Evolutionary conservation across 2,888 invertebrate genomes (phyloP).

Genomic region (Amphiduros pacificus): DNA sequence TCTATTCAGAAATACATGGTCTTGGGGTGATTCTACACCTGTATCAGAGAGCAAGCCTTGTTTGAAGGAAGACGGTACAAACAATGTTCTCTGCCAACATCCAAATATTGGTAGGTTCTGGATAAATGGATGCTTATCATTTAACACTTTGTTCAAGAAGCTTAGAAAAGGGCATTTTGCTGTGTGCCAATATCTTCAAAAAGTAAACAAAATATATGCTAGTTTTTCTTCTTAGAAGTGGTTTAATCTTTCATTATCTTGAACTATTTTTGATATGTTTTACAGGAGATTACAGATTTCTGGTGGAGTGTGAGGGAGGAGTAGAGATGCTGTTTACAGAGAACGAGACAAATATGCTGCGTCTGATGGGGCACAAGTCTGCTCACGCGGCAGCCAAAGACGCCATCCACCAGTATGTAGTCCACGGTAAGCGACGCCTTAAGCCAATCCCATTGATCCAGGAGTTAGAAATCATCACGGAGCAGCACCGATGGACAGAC

Average conservation of each 20-base stretch:
- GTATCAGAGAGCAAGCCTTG: background rate
- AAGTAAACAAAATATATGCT: no score
- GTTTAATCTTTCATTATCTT: no score
- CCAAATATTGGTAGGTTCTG: constrained; percentile 6
- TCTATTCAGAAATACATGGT: constrained; percentile 19
- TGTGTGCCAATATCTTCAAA: no score
- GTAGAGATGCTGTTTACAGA: constrained; percentile 52
- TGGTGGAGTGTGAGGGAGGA: background rate
- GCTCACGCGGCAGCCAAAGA: constrained; percentile 35
- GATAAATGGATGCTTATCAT: no score
- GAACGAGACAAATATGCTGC: constrained; percentile 49
- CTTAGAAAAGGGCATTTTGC: no score
- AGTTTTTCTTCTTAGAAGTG: no score
- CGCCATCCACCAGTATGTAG: constrained; percentile 47
- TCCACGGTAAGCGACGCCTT: constrained; percentile 36
- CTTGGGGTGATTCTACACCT: constrained; percentile 9
- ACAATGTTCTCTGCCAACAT: constrained; percentile 4
- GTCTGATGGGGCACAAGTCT: constrained; percentile 1
- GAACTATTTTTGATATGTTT: no score
- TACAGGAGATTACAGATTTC: no score
- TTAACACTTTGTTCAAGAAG: no score
- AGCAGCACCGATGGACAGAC: no score
- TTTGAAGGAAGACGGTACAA: background rate
- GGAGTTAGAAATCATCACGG: no score
- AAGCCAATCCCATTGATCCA: no score